Evolutionary conservation across 2,888 invertebrate genomes (phyloP).

Genomic region (Periphyllus acericola): DNA sequence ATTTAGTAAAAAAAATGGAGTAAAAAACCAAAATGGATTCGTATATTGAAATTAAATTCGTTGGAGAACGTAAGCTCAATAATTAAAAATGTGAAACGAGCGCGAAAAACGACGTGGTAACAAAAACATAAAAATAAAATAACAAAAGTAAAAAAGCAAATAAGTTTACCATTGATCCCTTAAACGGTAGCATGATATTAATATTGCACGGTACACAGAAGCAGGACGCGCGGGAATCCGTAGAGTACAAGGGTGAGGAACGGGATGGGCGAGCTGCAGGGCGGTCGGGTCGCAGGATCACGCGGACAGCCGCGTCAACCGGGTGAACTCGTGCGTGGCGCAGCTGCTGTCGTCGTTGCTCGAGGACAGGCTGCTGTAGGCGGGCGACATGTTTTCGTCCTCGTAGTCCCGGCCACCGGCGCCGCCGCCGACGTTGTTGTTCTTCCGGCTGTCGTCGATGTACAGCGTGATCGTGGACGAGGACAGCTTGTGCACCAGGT

Average conservation of each 20-base stretch:
- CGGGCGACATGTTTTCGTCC: not conserved
- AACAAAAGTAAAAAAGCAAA: not conserved
- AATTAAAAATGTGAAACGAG: conserved; percentile 2
- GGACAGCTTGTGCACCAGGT: conserved; percentile 62
- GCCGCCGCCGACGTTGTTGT: no score
- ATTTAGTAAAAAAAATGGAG: not conserved
- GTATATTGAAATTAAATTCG: conserved; percentile 33
- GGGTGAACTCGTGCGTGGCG: not conserved
- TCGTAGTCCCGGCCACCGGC: conserved; percentile 20
- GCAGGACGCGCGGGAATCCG: not conserved
- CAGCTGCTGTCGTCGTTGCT: conserved; percentile 45
- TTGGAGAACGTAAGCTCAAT: conserved; percentile 27
- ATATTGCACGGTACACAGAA: not conserved
- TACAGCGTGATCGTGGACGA: conserved; percentile 63
- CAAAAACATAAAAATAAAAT: not conserved
- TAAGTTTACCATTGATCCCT: conserved; percentile 26
- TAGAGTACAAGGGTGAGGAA: not conserved
- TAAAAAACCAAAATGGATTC: conserved; percentile 10
- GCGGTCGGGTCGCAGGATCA: not conserved
- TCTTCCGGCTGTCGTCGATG: conserved; percentile 56
- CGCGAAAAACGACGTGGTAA: not conserved
- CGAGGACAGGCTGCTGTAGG: conserved; percentile 46
- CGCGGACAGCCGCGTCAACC: not conserved
- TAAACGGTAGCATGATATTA: no score
- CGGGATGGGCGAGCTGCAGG: not conserved